A percentile compares a stretch with the other conserved stretches of the same genome.
phyloP scores from a whole-genome alignment of 2,888 invertebrate species.

The Villa cingulata region DNA sequence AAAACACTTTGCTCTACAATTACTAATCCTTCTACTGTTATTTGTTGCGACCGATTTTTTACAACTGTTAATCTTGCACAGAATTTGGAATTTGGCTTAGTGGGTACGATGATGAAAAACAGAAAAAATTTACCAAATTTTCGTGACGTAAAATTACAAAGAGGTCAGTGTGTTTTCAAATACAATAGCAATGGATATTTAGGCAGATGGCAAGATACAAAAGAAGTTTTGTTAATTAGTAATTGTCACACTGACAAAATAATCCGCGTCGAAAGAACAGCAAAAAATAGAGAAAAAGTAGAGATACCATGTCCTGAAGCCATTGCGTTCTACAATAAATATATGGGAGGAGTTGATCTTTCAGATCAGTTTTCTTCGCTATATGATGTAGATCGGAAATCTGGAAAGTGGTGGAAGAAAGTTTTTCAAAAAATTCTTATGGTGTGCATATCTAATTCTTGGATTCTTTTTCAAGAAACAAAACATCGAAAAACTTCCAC shows the following conservation, averaged over 20 bases:
- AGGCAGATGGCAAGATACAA: background rate
- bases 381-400: background rate
- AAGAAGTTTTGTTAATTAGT: background rate
- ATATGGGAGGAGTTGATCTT: too few relatives aligned
- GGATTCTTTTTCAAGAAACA: too few relatives aligned
- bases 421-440: background rate
- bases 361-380: background rate
- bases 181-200: background rate
- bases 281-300: background rate
- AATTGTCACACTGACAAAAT: background rate
- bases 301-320: background rate
- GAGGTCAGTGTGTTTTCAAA: background rate
- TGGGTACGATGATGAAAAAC: background rate
- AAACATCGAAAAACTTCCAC: background rate
- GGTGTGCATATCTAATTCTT: background rate
- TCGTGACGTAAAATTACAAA: background rate
- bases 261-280: background rate
- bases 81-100: background rate
- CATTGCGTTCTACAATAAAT: background rate
- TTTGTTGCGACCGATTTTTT: too few relatives aligned
- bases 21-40: too few relatives aligned
- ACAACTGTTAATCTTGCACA: too few relatives aligned
- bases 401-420: background rate
- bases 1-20: too few relatives aligned
- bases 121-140: background rate